phyloP scores from a whole-genome alignment of 2,113 vertebrate genomes.

The Sapajus apella region DNA sequence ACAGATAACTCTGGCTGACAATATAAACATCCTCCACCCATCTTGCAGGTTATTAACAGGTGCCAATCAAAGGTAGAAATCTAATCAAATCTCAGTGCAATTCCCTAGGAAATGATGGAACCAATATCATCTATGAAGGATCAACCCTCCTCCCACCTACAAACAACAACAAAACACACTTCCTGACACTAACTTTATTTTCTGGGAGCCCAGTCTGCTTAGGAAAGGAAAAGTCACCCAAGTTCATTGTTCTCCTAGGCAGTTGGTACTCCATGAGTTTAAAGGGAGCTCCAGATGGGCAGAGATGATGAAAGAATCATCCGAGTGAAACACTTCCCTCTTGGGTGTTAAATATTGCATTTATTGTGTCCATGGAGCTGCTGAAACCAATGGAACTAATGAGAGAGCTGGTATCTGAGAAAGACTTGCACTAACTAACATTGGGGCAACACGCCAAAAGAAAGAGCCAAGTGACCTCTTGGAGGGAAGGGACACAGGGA shows the following conservation, averaged over 20 bases:
- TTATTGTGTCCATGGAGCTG: constrained; percentile 61
- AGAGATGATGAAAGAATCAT: constrained; percentile 83
- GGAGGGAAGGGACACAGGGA: accelerated
- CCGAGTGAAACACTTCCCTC: constrained; percentile 75
- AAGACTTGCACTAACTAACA: constrained; percentile 55
- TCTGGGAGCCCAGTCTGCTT: not conserved
- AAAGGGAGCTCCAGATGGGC: constrained; percentile 82
- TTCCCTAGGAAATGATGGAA: constrained; percentile 43
- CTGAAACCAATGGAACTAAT: constrained; percentile 81
- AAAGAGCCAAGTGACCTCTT: constrained; percentile 27
- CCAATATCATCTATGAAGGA: not conserved
- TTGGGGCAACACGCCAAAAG: constrained; percentile 62
- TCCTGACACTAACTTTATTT: not conserved
- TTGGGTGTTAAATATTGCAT: constrained; percentile 84
- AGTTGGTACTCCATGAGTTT: constrained; percentile 76
- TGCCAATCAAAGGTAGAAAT: constrained; percentile 81
- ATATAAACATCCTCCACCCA: constrained; percentile 67
- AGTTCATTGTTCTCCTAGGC: constrained; percentile 77
- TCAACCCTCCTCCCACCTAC: not conserved
- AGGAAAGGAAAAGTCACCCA: not conserved
- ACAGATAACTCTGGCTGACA: constrained; percentile 80
- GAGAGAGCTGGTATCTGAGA: constrained; percentile 65
- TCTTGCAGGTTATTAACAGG: constrained; percentile 82
- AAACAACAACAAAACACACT: not conserved
- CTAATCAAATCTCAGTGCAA: constrained; percentile 71